These are phyloP conservation scores for Ennomos fuscantarius DNA, from an alignment of 2,888 invertebrate species.

Conservation along the genomic window DNA sequence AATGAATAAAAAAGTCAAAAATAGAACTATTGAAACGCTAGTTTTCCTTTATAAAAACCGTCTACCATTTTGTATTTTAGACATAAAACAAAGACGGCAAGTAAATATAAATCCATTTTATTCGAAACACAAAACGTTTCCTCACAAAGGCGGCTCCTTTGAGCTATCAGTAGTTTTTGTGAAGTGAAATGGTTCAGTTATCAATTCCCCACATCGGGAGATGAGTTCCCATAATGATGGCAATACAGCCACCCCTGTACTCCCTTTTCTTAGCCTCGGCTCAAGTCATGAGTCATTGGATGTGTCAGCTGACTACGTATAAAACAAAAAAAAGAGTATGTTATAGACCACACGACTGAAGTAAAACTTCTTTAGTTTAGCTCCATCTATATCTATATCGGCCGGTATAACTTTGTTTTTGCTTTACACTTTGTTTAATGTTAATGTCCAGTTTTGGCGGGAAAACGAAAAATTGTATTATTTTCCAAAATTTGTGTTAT, in stretches of 20 bases:
- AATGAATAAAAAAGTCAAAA: no score
- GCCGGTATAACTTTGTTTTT: no score
- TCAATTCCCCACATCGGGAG: slow-evolving; percentile 76
- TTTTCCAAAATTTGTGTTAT: no score
- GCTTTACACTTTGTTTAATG: no score
- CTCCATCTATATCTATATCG: no score
- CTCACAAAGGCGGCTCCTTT: slow-evolving; percentile 36
- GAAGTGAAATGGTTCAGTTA: slow-evolving; percentile 71
- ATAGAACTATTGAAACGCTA: no score
- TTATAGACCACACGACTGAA: no score
- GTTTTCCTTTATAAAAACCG: no score
- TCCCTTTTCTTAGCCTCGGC: slow-evolving; percentile 42
- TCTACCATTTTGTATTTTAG: neutral
- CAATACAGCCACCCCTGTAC: slow-evolving; percentile 63
- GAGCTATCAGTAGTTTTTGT: slow-evolving; percentile 50
- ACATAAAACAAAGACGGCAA: slow-evolving; percentile 11
- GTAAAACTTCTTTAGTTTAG: no score
- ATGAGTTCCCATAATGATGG: slow-evolving; percentile 80
- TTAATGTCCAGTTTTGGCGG: no score
- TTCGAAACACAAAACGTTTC: slow-evolving; percentile 18
- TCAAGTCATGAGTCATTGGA: slow-evolving; percentile 39
- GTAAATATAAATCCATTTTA: slow-evolving; percentile 30
- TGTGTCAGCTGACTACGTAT: neutral
- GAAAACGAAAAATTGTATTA: no score
- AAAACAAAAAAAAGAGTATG: no score